Evolutionary conservation across 2,888 invertebrate genomes (phyloP).

Genomic region (Horisme vitalbata): DNA sequence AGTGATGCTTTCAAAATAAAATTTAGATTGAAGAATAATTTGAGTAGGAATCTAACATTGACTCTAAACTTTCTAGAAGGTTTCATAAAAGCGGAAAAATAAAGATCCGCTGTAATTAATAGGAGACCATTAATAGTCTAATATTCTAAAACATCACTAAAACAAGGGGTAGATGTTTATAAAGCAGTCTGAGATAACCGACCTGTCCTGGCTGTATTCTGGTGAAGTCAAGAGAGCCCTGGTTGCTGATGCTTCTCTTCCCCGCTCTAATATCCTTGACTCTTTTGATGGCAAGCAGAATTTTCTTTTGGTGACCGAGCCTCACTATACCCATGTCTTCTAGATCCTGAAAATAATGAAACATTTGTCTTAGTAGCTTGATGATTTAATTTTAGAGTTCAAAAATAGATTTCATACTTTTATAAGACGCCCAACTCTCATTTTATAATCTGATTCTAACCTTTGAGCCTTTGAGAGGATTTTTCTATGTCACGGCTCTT

Average conservation of each 20-base stretch:
- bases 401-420: no score
- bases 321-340: slow-evolving; percentile 98
- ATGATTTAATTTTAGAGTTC: no score
- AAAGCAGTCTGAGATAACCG: slow-evolving; percentile 42
- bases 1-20: slow-evolving; percentile 68
- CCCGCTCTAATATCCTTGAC: slow-evolving; percentile 96
- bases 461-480: no score
- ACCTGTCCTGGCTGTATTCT: slow-evolving; percentile 77
- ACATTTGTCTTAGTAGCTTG: no score
- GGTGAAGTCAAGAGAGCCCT: slow-evolving; percentile 74
- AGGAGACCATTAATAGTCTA: slow-evolving; percentile 26
- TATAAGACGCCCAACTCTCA: no score
- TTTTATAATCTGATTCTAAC: no score
- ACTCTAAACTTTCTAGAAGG: slow-evolving; percentile 46
- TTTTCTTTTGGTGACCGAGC: slow-evolving; percentile 98
- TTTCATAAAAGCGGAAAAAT: slow-evolving; percentile 51
- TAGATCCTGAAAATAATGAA: slow-evolving; percentile 85
- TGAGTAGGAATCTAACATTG: slow-evolving; percentile 41
- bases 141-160: slow-evolving; percentile 76
- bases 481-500: no score
- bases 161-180: slow-evolving; percentile 42
- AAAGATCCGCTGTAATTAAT: slow-evolving; percentile 50
- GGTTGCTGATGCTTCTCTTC: slow-evolving; percentile 85
- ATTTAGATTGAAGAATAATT: slow-evolving; percentile 42
- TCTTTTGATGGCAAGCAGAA: slow-evolving; percentile 97